These are phyloP conservation scores for Bombus affinis DNA, from an alignment of 1,140 invertebrate genomes.

Conservation along the genomic window DNA sequence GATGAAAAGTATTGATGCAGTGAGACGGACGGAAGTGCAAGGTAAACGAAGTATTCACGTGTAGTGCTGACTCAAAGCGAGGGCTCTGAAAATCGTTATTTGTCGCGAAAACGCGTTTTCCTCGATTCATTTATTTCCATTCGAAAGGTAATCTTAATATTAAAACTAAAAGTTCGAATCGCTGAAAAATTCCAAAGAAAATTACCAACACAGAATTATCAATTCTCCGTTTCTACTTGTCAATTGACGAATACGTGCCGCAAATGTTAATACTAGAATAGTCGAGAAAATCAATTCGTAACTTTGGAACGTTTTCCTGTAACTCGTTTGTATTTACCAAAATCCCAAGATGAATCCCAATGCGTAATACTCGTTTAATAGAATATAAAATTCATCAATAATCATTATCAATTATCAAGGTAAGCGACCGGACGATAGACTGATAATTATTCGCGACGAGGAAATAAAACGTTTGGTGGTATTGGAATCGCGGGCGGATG, in stretches of 20 bases:
- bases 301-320: too few relatives aligned
- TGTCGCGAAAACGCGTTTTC: neutral
- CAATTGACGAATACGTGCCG: too few relatives aligned
- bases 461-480: neutral
- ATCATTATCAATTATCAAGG: too few relatives aligned
- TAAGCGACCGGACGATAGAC: too few relatives aligned
- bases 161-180: neutral
- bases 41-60: conserved; percentile 11
- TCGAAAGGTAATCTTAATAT: neutral
- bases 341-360: too few relatives aligned
- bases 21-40: neutral
- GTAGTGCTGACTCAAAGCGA: neutral
- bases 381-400: too few relatives aligned
- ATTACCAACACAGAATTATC: neutral
- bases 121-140: too few relatives aligned
- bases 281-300: too few relatives aligned
- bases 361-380: too few relatives aligned
- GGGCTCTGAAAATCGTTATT: neutral
- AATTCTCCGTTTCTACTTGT: too few relatives aligned
- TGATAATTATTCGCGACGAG: neutral
- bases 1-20: neutral
- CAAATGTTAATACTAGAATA: too few relatives aligned
- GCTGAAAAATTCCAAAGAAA: neutral
- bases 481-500: neutral
- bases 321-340: too few relatives aligned